phyloP scores from a whole-genome alignment of 2,888 invertebrate genomes.

The Dolichopus griseipennis region DNA sequence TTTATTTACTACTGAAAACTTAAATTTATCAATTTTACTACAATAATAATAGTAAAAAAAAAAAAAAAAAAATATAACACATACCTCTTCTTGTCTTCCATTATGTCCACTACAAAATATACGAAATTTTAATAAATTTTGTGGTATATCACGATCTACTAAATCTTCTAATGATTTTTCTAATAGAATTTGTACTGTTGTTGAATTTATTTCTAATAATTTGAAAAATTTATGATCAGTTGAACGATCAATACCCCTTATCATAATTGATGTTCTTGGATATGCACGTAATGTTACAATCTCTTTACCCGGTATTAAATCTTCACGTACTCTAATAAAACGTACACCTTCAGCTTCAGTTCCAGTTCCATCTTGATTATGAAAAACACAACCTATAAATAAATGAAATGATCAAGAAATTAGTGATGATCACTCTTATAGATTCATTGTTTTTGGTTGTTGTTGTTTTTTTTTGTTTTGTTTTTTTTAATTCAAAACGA shows the following conservation, averaged over 20 bases:
- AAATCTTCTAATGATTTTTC: slow-evolving; percentile 69
- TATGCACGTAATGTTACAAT: slow-evolving; percentile 73
- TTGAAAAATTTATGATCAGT: slow-evolving; percentile 41
- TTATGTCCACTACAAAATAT: slow-evolving; percentile 52
- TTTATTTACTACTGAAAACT: too few relatives aligned
- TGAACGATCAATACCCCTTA: slow-evolving; percentile 36
- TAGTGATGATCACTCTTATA: neutral
- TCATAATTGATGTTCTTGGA: slow-evolving; percentile 52
- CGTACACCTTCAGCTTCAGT: slow-evolving; percentile 61
- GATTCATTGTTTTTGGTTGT: too few relatives aligned
- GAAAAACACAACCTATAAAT: slow-evolving; percentile 71
- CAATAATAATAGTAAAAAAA: too few relatives aligned
- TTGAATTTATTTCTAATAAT: slow-evolving; percentile 60
- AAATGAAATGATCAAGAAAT: slow-evolving; percentile 15
- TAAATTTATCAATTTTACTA: too few relatives aligned
- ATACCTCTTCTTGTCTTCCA: slow-evolving; percentile 39
- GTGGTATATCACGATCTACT: slow-evolving; percentile 70
- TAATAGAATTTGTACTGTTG: slow-evolving; percentile 65
- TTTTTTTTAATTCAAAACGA: too few relatives aligned
- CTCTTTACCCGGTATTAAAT: slow-evolving; percentile 66
- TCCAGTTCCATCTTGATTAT: slow-evolving; percentile 50
- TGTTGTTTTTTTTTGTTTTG: too few relatives aligned
- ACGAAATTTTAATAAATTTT: slow-evolving; percentile 74
- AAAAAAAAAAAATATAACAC: neutral
- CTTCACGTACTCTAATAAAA: slow-evolving; percentile 77